Percentiles rank a stretch among this genome's conserved stretches.
These are phyloP conservation scores for Synanthedon myopaeformis DNA, from an alignment of 2,888 invertebrate species.

Conservation along the genomic window DNA sequence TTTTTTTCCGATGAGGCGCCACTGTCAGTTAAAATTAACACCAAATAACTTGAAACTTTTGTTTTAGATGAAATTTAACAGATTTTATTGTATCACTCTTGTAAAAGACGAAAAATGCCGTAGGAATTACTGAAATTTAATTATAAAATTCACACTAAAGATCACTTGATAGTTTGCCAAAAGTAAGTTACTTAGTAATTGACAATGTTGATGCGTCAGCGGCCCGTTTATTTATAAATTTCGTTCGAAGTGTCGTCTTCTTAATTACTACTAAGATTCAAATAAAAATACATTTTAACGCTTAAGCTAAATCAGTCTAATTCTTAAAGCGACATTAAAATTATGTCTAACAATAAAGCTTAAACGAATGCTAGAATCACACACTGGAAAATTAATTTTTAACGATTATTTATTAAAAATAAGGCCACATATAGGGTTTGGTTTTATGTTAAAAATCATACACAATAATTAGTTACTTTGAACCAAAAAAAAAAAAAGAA, in stretches of 20 bases:
- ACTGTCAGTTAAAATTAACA: too few relatives aligned
- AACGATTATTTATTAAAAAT: slow-evolving; percentile 25
- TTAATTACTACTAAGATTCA: slow-evolving; percentile 49
- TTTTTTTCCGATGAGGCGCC: too few relatives aligned
- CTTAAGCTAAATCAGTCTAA: slow-evolving; percentile 71
- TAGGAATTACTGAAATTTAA: too few relatives aligned
- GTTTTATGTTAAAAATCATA: slow-evolving; percentile 13
- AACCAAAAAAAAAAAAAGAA: slow-evolving; percentile 11
- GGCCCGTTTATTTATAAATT: slow-evolving; percentile 11
- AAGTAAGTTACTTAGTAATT: too few relatives aligned
- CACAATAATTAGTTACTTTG: slow-evolving; percentile 20
- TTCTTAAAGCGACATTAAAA: slow-evolving; percentile 65
- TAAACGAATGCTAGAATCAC: slow-evolving; percentile 55
- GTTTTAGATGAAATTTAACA: too few relatives aligned
- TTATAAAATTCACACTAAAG: too few relatives aligned
- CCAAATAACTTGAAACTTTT: too few relatives aligned
- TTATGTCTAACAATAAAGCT: slow-evolving; percentile 63
- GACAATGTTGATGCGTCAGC: slow-evolving; percentile 3
- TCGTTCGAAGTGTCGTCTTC: slow-evolving; percentile 49
- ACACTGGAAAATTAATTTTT: slow-evolving; percentile 62
- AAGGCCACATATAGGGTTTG: slow-evolving; percentile 48
- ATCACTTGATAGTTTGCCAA: too few relatives aligned
- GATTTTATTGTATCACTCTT: too few relatives aligned
- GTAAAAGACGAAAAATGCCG: too few relatives aligned
- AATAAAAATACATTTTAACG: slow-evolving; percentile 63